Evolutionary conservation across 1,140 invertebrate species (phyloP), one percentile per base, ranked within the genome.

Genomic region (Cephus cinctus): DNA sequence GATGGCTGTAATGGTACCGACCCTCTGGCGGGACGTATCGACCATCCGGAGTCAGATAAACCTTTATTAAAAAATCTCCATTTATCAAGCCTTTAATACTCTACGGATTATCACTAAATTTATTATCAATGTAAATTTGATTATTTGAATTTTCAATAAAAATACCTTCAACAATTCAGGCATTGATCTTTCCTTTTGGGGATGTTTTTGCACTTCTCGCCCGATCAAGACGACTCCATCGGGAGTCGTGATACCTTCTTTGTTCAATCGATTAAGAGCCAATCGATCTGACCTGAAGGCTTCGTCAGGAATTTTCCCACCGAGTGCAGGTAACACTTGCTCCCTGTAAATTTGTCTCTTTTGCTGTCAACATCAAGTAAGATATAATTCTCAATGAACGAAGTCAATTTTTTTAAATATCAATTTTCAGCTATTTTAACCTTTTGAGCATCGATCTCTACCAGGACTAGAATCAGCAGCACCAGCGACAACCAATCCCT

Each of bases 271-370:
- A 63, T 86, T 86, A 19, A 84, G 56, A 12, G 78, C 77, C 14
- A 86, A 64, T 14, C 83, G 78, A 64, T 85, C 82, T 0, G 78
- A 74, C 42, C 73, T 72, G 51, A 85, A 85, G 14, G 83, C 83
- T 39, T 81, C 80, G 43, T 85, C 83, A 0, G 83, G 83, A 49
- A 86, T 84, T 68, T 83, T 84, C 3, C 83, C 83, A 25, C 83
- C 83, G 8, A 77, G 64, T 46, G 81, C 76, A 12, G 83, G 83
- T 18, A 83, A 52, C 11, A 86, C 78, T 61, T 85, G 80, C 54
- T 86, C 83, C 19, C 83, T 73, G 69, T 82, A 85, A 47, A 85
- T 80, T 61, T 85, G 82, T 16, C 83, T 72, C 63, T 85, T 85
- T 67, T 78, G 70, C 75, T 78, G 52, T 4, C 56, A 62, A 48